Conservation (phyloP, 2,113 vertebrate genomes). For the Panthera tigris region DNA sequence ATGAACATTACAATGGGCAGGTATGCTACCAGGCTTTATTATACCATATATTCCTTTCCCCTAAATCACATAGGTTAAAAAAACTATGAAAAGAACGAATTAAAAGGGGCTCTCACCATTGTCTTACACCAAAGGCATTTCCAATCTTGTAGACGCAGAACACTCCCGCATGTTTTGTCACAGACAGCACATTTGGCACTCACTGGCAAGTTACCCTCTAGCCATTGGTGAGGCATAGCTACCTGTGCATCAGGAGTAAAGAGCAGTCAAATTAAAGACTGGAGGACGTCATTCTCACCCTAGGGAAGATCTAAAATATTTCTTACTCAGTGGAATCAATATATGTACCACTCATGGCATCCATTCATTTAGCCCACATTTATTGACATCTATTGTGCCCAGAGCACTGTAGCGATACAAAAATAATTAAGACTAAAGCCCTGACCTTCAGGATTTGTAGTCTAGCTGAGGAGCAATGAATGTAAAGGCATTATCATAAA, state of each 20-base stretch:
- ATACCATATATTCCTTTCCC: background rate
- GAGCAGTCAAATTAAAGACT: background rate
- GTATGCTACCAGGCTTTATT: background rate
- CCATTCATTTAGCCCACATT: background rate
- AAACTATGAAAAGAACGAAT: background rate
- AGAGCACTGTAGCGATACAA: background rate
- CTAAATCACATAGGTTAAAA: background rate
- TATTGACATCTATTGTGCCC: background rate
- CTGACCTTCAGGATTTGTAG: background rate
- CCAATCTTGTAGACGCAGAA: constrained; percentile 97
- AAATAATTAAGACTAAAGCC: background rate
- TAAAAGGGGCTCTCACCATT: constrained; percentile 88
- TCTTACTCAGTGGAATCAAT: background rate
- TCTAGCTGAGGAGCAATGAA: background rate
- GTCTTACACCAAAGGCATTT: constrained; percentile 99
- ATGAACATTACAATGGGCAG: background rate
- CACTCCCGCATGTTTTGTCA: constrained; percentile 98
- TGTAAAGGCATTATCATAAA: background rate
- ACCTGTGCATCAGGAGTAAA: constrained; percentile 84
- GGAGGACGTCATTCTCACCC: background rate
- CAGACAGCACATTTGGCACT: constrained; percentile 98
- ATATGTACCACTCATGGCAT: accelerated
- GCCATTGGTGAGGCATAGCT: constrained; percentile 99
- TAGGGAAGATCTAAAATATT: accelerated
- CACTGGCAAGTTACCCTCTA: constrained; percentile 97